phyloP scores from a whole-genome alignment of 2,888 invertebrate genomes.

The Exephanes ischioxanthus region DNA sequence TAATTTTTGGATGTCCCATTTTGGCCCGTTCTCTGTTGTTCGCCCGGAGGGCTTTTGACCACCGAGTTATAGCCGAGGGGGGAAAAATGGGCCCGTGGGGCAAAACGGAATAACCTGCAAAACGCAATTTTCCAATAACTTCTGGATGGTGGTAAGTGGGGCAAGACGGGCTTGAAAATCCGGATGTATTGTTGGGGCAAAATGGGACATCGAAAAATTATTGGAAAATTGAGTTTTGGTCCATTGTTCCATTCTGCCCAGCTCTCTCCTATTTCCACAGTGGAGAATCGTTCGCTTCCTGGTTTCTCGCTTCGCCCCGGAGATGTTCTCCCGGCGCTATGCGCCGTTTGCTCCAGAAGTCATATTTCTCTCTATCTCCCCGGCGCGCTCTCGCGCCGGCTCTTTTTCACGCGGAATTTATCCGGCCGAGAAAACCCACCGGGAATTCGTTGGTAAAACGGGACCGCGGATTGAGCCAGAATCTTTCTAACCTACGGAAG shows the following conservation, averaged over 20 bases:
- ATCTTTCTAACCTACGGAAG: slow-evolving; percentile 5
- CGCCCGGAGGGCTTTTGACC: no score
- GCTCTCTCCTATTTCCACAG: slow-evolving; percentile 19
- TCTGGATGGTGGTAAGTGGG: no score
- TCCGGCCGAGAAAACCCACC: slow-evolving; percentile 28
- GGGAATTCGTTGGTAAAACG: background rate
- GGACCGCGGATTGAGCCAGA: background rate
- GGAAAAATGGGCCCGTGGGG: no score
- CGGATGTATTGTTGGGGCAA: no score
- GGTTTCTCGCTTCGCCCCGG: background rate
- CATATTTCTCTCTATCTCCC: slow-evolving; percentile 34
- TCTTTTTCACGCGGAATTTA: slow-evolving; percentile 34
- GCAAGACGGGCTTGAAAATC: no score
- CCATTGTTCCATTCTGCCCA: background rate
- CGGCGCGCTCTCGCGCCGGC: background rate
- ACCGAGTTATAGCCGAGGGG: no score
- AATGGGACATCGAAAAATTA: no score
- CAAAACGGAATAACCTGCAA: no score
- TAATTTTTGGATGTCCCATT: no score
- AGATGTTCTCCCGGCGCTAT: background rate
- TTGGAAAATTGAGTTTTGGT: no score
- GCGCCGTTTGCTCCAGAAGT: slow-evolving; percentile 4
- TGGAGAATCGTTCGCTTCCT: slow-evolving; percentile 25
- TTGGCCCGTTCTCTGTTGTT: no score
- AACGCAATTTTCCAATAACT: no score